Percentiles rank a stretch among this genome's conserved stretches.
These are phyloP conservation scores for Saccopteryx leptura DNA, from an alignment of 2,113 vertebrate species.

Conservation along the genomic window DNA sequence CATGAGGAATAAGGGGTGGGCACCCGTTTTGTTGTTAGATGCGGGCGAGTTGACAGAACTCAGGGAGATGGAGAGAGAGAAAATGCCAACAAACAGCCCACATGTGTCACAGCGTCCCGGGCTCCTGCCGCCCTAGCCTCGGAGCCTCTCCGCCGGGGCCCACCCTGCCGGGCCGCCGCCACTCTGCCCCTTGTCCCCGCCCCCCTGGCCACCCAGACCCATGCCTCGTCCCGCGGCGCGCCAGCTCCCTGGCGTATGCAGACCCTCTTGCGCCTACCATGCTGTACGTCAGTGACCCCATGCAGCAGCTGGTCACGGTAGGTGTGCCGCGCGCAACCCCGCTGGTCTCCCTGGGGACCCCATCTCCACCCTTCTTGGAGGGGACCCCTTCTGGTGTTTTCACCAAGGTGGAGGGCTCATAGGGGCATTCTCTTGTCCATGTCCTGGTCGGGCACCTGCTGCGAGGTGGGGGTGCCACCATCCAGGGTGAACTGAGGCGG, in stretches of 20 bases:
- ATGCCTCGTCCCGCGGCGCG: constrained; percentile 87
- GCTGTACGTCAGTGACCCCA: constrained; percentile 92
- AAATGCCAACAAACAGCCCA: constrained; percentile 83
- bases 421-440: too few species aligned
- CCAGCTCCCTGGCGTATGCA: constrained; percentile 71
- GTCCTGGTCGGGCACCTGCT: neutral
- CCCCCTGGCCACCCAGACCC: constrained; percentile 77
- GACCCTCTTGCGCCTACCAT: constrained; percentile 89
- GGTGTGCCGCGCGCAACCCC: constrained; percentile 81
- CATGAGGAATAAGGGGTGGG: constrained; percentile 93
- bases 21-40: constrained; percentile 95
- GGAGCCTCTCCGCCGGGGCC: neutral
- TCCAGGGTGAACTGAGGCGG: neutral
- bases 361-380: neutral
- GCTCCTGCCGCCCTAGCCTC: constrained; percentile 64
- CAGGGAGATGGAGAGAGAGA: constrained; percentile 87
- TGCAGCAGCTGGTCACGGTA: constrained; percentile 93
- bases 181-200: neutral
- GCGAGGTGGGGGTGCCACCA: neutral
- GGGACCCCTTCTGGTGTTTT: fast-evolving
- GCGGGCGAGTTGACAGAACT: constrained; percentile 93
- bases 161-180: neutral
- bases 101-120: constrained; percentile 75
- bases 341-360: fast-evolving
- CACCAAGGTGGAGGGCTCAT: fast-evolving